phyloP scores from a whole-genome alignment of 2,888 invertebrate genomes.

The Alloscopus bannaensis region DNA sequence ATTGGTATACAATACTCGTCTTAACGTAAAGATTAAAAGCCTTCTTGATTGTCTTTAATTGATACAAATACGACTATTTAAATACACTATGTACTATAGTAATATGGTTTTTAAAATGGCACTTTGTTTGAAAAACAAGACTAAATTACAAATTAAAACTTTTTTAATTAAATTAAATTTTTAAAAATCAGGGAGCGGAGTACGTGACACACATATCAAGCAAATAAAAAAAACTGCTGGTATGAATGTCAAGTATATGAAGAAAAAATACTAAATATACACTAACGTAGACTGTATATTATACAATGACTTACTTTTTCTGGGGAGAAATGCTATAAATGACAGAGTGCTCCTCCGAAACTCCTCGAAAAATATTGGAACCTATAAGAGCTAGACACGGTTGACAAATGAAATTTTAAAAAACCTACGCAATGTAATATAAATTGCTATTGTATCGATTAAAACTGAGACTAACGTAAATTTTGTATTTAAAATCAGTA shows the following conservation, averaged over 20 bases:
- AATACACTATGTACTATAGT: background rate
- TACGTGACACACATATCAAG: background rate
- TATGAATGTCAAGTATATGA: background rate
- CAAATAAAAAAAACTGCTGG: background rate
- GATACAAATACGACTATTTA: background rate
- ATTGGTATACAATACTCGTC: conserved; percentile 4
- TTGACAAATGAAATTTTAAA: too few relatives aligned
- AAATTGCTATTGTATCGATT: too few relatives aligned
- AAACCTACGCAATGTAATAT: too few relatives aligned
- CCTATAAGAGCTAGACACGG: too few relatives aligned
- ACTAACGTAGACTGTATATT: too few relatives aligned
- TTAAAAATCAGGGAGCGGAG: background rate
- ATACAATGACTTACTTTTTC: too few relatives aligned
- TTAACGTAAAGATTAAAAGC: background rate
- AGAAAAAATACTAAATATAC: background rate
- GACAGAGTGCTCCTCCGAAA: too few relatives aligned
- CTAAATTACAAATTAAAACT: background rate
- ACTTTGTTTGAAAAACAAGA: background rate
- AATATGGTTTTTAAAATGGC: background rate
- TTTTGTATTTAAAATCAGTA: too few relatives aligned
- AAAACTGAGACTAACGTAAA: too few relatives aligned
- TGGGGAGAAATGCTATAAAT: too few relatives aligned
- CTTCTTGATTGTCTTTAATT: background rate
- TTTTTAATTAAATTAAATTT: background rate
- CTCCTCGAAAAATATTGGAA: too few relatives aligned